These are phyloP conservation scores for Gadopsis marmoratus DNA, from an alignment of 2,797 vertebrate genomes.

Conservation along the genomic window DNA sequence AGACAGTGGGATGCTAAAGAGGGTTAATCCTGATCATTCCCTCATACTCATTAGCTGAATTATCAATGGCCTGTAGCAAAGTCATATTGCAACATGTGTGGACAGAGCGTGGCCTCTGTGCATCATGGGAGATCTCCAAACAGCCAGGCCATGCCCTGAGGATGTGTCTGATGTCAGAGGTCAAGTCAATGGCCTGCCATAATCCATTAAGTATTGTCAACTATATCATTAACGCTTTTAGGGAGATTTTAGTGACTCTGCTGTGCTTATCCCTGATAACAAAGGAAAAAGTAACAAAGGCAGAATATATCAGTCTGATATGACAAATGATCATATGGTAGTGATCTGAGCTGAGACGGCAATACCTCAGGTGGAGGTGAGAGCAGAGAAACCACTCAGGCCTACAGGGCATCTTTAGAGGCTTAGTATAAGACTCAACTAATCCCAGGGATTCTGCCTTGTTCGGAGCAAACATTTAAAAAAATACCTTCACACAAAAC, in stretches of 20 bases:
- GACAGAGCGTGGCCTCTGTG: conserved; percentile 83
- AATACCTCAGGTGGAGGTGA: conserved; percentile 65
- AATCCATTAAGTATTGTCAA: conserved; percentile 92
- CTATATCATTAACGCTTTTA: conserved; percentile 82
- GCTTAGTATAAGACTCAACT: conserved; percentile 66
- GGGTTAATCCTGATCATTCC: conserved; percentile 89
- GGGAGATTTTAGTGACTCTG: conserved; percentile 24
- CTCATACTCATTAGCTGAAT: conserved; percentile 89
- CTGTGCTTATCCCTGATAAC: not conserved
- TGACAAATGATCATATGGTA: conserved; percentile 9
- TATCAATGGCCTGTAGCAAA: conserved; percentile 87
- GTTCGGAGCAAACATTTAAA: conserved; percentile 35
- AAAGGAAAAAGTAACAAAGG: not conserved
- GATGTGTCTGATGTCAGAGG: conserved; percentile 88
- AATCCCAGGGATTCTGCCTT: conserved; percentile 64
- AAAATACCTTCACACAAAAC: conserved; percentile 43
- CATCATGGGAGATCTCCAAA: conserved; percentile 71
- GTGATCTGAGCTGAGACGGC: conserved; percentile 60
- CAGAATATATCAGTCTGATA: not conserved
- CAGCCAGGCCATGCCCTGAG: conserved; percentile 66
- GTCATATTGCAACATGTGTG: conserved; percentile 85
- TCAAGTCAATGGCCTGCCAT: conserved; percentile 91
- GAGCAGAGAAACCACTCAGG: conserved; percentile 55
- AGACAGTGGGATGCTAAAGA: conserved; percentile 81
- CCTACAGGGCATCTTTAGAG: conserved; percentile 71